phyloP scores from a whole-genome alignment of 2,888 invertebrate species.

The Criorhina ranunculi region DNA sequence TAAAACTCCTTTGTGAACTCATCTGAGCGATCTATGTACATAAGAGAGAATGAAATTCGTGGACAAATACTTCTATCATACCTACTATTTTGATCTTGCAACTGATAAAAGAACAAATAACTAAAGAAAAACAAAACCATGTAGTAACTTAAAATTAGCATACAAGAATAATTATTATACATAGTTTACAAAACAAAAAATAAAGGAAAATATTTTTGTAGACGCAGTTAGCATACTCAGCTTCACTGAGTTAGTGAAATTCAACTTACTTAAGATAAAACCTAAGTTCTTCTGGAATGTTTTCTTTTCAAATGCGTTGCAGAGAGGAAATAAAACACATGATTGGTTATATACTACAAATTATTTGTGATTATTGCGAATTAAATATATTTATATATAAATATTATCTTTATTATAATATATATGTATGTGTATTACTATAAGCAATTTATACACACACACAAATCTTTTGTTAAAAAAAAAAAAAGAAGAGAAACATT shows the following conservation, averaged over 20 bases:
- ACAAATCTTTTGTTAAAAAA: constrained; percentile 10
- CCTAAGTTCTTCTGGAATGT: constrained; percentile 42
- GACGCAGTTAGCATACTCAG: constrained; percentile 1
- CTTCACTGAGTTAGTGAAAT: constrained; percentile 1
- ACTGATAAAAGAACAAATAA: neutral
- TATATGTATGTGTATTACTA: constrained; percentile 39
- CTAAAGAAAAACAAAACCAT: neutral
- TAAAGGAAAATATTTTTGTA: constrained; percentile 35
- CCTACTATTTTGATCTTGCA: constrained; percentile 56
- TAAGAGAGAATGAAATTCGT: too few relatives aligned
- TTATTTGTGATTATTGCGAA: constrained; percentile 62
- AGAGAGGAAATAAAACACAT: constrained; percentile 26
- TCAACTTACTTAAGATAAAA: constrained; percentile 33
- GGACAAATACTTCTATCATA: neutral
- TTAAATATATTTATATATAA: constrained; percentile 31
- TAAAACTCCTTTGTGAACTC: too few relatives aligned
- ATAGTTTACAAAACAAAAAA: constrained; percentile 4
- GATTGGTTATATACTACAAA: constrained; percentile 44
- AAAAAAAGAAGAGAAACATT: constrained; percentile 61
- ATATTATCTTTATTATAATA: constrained; percentile 26
- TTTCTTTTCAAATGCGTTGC: constrained; percentile 7
- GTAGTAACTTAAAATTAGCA: constrained; percentile 11
- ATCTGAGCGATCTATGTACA: too few relatives aligned
- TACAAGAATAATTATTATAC: neutral
- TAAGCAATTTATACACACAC: constrained; percentile 57